Percentiles rank a stretch among this genome's conserved stretches.
Conservation (phyloP, 2,797 vertebrate species). For the Sebastes itinus region DNA sequence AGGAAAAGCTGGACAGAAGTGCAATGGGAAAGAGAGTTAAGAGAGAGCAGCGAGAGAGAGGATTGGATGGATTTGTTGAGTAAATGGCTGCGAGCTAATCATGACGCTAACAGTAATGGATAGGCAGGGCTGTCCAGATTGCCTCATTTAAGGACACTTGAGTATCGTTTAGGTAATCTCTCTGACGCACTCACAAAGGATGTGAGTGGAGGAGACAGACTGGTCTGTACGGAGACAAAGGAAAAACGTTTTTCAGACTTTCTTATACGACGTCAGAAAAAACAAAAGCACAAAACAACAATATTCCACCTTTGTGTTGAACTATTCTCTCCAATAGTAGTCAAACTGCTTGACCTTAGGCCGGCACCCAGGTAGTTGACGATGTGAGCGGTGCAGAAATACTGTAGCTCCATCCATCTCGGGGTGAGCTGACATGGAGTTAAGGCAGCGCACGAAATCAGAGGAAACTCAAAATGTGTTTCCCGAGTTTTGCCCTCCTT, state of each 20-base stretch:
- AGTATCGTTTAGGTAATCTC: conserved; percentile 66
- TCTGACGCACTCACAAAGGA: conserved; percentile 33
- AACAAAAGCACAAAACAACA: not conserved
- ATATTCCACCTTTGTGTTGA: not conserved
- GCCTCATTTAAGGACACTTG: conserved; percentile 65
- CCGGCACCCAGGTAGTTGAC: not conserved
- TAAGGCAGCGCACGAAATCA: conserved; percentile 4
- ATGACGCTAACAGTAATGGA: conserved; percentile 65
- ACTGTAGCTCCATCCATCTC: conserved; percentile 2
- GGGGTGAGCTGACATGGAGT: conserved; percentile 8
- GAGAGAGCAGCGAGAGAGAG: conserved; percentile 3
- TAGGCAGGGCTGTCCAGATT: conserved; percentile 51
- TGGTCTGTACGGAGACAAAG: conserved; percentile 13
- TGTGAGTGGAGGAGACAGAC: conserved; percentile 29
- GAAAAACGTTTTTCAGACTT: not conserved
- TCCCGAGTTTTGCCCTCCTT: conserved; percentile 22
- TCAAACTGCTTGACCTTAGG: conserved; percentile 9
- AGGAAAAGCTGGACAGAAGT: conserved; percentile 29
- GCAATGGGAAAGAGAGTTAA: conserved; percentile 9
- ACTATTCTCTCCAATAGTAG: not conserved
- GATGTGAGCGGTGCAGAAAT: conserved; percentile 6
- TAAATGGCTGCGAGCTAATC: conserved; percentile 68
- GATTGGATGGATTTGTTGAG: conserved; percentile 51
- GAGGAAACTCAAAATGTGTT: conserved; percentile 19
- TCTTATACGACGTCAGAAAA: not conserved